Percentiles rank a stretch among this genome's conserved stretches.
Conservation (phyloP, 2,888 invertebrate species). For the Psylliodes chrysocephalus region DNA sequence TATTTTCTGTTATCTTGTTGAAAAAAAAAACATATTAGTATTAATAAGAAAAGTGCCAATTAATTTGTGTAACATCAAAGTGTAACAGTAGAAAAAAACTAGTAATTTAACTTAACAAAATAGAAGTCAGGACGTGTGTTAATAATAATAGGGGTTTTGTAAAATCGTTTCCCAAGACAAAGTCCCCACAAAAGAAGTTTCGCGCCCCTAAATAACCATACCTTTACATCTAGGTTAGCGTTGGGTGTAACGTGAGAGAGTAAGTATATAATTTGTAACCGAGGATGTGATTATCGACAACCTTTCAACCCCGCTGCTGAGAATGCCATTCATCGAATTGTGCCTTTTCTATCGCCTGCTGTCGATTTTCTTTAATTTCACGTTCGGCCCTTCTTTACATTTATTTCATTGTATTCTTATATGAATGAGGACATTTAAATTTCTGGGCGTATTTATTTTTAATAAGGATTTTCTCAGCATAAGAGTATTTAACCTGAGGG, state of each 20-base stretch:
- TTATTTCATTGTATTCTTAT: conserved; percentile 55
- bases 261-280: conserved; percentile 48
- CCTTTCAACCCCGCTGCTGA: conserved; percentile 46
- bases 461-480: not conserved
- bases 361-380: conserved; percentile 55
- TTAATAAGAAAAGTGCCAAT: no score
- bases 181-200: conserved; percentile 48
- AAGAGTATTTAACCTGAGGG: not conserved
- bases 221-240: conserved; percentile 40
- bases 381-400: conserved; percentile 53
- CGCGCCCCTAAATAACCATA: conserved; percentile 58
- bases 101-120: no score
- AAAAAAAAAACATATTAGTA: no score
- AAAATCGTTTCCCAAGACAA: conserved; percentile 44
- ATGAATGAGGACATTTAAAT: conserved; percentile 57
- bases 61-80: no score
- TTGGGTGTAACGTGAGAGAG: conserved; percentile 45
- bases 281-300: conserved; percentile 48
- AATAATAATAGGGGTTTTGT: conserved; percentile 42
- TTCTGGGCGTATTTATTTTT: conserved; percentile 39
- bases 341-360: conserved; percentile 45
- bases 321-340: no score
- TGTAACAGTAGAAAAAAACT: no score
- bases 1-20: no score
- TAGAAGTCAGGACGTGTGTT: conserved; percentile 49